phyloP scores from a whole-genome alignment of 2,113 vertebrate genomes.

The Spilogale gracilis region DNA sequence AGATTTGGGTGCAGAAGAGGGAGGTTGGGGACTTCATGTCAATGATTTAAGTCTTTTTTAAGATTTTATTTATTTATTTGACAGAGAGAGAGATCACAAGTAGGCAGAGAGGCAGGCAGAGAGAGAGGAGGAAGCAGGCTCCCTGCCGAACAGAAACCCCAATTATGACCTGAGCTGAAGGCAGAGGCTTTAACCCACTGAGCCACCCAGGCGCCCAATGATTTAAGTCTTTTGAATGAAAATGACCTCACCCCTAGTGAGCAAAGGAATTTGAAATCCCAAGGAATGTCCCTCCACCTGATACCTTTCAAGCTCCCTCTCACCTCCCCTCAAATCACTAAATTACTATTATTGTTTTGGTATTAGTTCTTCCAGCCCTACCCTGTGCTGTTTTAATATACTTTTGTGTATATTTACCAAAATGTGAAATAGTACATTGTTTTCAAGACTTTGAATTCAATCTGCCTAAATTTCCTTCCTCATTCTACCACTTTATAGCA shows the following conservation, averaged over 20 bases:
- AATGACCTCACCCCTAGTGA: not conserved
- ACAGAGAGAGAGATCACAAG: too few species aligned
- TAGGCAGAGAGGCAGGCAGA: too few species aligned
- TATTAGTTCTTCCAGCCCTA: not conserved
- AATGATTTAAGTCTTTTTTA: not conserved
- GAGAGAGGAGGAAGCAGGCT: too few species aligned
- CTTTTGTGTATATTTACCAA: not conserved
- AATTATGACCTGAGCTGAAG: too few species aligned
- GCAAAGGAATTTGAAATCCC: not conserved
- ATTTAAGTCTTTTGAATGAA: not conserved
- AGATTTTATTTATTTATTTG: too few species aligned
- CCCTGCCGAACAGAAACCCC: too few species aligned
- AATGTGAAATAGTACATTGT: not conserved
- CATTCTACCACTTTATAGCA: not conserved
- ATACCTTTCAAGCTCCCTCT: not conserved
- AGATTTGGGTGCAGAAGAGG: not conserved
- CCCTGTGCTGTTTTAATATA: not conserved
- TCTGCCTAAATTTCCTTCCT: not conserved
- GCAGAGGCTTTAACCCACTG: too few species aligned
- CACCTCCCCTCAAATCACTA: not conserved
- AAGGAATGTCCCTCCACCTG: not conserved
- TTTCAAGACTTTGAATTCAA: not conserved
- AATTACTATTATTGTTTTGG: not conserved
- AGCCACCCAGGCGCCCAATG: not conserved
- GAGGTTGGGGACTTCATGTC: not conserved